phyloP scores from a whole-genome alignment of 2,797 vertebrate species.

The Gymnocypris eckloni region DNA sequence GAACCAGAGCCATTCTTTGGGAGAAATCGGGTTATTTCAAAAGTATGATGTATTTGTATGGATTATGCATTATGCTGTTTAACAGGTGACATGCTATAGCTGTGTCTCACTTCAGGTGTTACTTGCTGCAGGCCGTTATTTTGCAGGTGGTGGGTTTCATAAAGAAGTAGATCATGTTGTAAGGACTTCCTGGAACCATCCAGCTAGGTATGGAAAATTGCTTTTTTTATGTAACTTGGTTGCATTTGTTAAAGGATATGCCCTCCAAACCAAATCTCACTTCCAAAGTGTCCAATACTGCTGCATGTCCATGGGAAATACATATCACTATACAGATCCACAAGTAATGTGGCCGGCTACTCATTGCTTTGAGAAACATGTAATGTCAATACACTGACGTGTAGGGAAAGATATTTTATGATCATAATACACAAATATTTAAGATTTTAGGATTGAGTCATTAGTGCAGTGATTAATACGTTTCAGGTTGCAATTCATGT shows the following conservation, averaged over 20 bases:
- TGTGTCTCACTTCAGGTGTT: background rate
- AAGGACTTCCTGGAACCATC: background rate
- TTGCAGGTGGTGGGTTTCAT: background rate
- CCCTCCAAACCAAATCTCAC: background rate
- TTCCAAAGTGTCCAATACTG: background rate
- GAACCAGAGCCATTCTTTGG: background rate
- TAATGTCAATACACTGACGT: too few species aligned
- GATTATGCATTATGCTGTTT: background rate
- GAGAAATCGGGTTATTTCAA: slow-evolving; percentile 9
- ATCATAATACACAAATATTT: too few species aligned
- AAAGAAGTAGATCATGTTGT: background rate
- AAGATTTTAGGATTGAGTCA: too few species aligned
- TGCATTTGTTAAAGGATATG: background rate
- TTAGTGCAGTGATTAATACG: too few species aligned
- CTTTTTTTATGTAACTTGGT: background rate
- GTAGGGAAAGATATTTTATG: too few species aligned
- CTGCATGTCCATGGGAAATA: background rate
- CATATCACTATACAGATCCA: background rate
- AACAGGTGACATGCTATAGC: background rate
- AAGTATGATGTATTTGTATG: slow-evolving; percentile 27
- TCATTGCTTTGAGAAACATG: background rate
- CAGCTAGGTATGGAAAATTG: background rate
- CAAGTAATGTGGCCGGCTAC: background rate
- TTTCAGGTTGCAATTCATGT: too few species aligned
- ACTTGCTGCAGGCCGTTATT: background rate